Percentiles rank a stretch among this genome's conserved stretches.
Conservation (phyloP, 2,113 vertebrate species). For the Clarias batrachus region DNA sequence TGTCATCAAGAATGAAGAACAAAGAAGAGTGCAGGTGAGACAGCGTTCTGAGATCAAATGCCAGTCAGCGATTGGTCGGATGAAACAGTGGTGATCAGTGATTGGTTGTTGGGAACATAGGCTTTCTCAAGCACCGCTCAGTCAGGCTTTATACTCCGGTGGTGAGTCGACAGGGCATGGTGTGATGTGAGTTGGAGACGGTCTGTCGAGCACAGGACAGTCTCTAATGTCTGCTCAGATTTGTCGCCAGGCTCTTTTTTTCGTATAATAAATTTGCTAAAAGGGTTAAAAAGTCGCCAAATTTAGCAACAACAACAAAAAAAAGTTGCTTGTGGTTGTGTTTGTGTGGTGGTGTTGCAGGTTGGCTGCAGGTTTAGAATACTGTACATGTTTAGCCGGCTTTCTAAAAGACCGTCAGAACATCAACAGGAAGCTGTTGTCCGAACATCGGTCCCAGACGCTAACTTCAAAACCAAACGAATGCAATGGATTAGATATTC, state of each 20-base stretch:
- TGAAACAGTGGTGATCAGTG: neutral
- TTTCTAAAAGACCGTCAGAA: neutral
- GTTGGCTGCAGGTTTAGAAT: neutral
- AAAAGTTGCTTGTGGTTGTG: neutral
- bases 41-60: neutral
- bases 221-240: neutral
- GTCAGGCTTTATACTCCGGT: neutral
- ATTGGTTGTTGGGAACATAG: neutral
- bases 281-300: neutral
- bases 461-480: neutral
- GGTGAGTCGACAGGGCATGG: neutral
- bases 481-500: neutral
- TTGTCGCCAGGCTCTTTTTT: neutral
- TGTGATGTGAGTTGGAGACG: neutral
- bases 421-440: neutral
- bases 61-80: neutral
- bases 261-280: neutral
- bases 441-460: neutral
- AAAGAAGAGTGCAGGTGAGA: neutral
- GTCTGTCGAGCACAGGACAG: neutral
- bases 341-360: neutral
- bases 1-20: neutral
- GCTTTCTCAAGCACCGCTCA: neutral
- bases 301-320: neutral
- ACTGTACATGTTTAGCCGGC: neutral